Conservation (phyloP, 2,888 invertebrate species). For the Athetis lepigone region DNA sequence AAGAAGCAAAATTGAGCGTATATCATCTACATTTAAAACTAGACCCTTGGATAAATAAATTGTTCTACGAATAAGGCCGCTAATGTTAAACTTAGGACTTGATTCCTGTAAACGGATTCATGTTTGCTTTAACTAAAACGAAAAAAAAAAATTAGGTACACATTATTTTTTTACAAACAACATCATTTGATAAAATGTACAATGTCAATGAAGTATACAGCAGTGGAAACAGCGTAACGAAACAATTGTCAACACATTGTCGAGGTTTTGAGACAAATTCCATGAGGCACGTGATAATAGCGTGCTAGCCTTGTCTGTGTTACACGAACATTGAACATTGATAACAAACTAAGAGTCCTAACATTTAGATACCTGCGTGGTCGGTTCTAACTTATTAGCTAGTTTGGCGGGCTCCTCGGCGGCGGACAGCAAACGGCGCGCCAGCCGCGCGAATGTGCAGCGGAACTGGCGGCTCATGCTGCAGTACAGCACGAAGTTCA, state of each 20-base stretch:
- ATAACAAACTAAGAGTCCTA: conserved; percentile 53
- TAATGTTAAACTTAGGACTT: conserved; percentile 25
- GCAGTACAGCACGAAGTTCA: conserved; percentile 97
- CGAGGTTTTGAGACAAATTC: not conserved
- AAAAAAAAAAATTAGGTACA: not conserved
- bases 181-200: not conserved
- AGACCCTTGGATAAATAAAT: conserved; percentile 1
- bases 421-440: conserved; percentile 88
- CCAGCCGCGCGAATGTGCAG: conserved; percentile 94
- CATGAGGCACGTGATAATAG: not conserved
- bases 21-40: not conserved
- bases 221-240: conserved; percentile 2
- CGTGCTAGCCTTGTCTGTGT: not conserved
- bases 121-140: conserved; percentile 11
- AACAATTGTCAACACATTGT: not conserved
- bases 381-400: conserved; percentile 83
- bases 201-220: not conserved
- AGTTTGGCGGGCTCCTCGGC: conserved; percentile 83
- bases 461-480: conserved; percentile 98
- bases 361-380: conserved; percentile 83
- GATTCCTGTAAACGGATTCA: conserved; percentile 10
- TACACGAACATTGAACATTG: conserved; percentile 36
- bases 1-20: conserved; percentile 6
- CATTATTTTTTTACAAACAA: not conserved
- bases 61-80: conserved; percentile 6